Base-by-base conservation (phyloP, 2,888 invertebrate species). In the Syritta pipiens region DNA sequence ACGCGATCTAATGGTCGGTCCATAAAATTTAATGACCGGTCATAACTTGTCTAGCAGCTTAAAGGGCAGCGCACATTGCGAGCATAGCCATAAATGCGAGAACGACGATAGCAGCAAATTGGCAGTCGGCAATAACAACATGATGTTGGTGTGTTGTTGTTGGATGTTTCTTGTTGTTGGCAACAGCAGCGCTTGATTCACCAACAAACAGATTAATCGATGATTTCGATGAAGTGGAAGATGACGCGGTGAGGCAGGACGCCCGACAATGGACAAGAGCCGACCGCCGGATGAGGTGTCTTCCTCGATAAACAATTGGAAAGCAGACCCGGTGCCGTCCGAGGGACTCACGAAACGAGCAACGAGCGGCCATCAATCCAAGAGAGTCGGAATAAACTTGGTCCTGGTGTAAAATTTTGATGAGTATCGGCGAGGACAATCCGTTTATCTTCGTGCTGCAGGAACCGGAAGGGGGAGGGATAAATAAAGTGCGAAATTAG, bases 1-100 rank as follows among this genome's bases (percentile, higher is more conserved):
- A 57, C 76, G 71, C 79, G 79, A 74, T 79, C 79, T 74, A 79
- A 79, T 79, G 74, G 67, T 74, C 26, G 10, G 44, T 35, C 49
- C 14, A 79, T 79, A 74, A 79, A 79, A 79, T 79, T 79, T 79
- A 79, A 79, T 79, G 79, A 62, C 79, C 46, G 74, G 55, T 79
- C 79, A 68, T 79, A 79, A 79, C 79, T 79, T 63, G 79, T 79
- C 79, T 79, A 79, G 74, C 67, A 55, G 74, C 79, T 79, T 79
- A 79, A 62, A 74, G 79, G 74, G 74, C 67, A 57, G 42, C 59
- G 35, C 48, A 59, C 71, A 77, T 65, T 51, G 63, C 24, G 63
- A 57, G 68, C 57, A 35, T 19, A 32, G 22, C 26, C 42, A 65
- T 77, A 77, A 71, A 77, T 71, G 63, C 63, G 19, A 63, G n/a